Evolutionary conservation across 2,888 invertebrate genomes (phyloP).

Genomic region (Monochamus alternatus): DNA sequence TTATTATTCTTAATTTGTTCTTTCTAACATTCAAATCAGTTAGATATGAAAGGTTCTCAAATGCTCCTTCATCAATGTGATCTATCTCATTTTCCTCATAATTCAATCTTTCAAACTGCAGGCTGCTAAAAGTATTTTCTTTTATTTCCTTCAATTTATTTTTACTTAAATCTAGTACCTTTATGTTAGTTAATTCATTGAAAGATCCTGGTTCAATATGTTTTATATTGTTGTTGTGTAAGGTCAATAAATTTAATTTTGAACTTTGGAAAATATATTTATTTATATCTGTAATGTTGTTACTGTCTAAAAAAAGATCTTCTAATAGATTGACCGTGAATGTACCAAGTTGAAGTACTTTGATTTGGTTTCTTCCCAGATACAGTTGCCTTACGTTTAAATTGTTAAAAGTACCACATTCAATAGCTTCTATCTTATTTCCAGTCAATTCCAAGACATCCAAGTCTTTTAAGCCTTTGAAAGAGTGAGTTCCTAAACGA

Average conservation of each 20-base stretch:
- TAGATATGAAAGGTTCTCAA: not conserved
- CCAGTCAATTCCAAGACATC: not conserved
- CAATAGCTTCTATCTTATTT: not conserved
- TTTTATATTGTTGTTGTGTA: constrained; percentile 7
- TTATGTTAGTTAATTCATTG: not conserved
- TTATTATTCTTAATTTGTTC: not conserved
- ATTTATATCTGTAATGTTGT: not conserved
- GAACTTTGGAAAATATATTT: not conserved
- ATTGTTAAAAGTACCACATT: not conserved
- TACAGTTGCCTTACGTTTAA: not conserved
- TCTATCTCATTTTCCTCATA: not conserved
- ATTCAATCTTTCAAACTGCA: not conserved
- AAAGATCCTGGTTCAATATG: constrained; percentile 5
- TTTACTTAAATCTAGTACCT: not conserved
- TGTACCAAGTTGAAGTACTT: constrained; percentile 1
- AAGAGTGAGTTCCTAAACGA: not conserved
- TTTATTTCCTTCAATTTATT: constrained; percentile 11
- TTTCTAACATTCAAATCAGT: constrained; percentile 7
- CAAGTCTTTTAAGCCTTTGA: not conserved
- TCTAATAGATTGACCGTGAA: not conserved
- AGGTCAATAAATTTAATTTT: not conserved
- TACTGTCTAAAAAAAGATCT: not conserved
- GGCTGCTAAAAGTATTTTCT: not conserved
- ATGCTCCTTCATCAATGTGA: constrained; percentile 7
- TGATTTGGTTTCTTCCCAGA: not conserved